phyloP scores from a whole-genome alignment of 2,797 vertebrate species.

The Craterocephalus amniculus region DNA sequence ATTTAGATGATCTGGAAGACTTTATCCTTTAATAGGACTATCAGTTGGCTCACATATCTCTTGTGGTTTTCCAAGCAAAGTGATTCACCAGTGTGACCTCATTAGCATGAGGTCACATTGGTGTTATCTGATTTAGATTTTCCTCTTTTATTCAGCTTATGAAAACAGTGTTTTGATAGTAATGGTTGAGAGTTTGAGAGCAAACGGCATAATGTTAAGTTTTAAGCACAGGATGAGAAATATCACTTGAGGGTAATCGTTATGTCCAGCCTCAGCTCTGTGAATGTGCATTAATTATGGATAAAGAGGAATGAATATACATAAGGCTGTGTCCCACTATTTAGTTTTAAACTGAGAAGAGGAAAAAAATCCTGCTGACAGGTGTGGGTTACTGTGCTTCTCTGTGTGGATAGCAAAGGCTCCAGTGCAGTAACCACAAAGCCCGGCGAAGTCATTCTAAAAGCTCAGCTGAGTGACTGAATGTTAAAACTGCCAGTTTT shows the following conservation, averaged over 20 bases:
- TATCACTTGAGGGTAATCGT: conserved; percentile 16
- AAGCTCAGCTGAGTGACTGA: conserved; percentile 35
- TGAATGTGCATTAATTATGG: conserved; percentile 48
- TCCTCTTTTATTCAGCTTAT: conserved; percentile 17
- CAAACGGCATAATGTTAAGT: conserved; percentile 24
- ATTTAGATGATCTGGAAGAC: conserved; percentile 46
- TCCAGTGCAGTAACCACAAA: conserved; percentile 9
- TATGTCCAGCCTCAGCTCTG: conserved; percentile 22
- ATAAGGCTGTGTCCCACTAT: conserved; percentile 40
- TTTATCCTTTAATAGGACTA: conserved; percentile 43
- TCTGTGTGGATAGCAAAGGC: background rate
- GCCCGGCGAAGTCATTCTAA: conserved; percentile 23
- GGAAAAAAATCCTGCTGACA: conserved; percentile 11
- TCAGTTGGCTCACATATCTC: conserved; percentile 22
- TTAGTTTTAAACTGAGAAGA: conserved; percentile 40
- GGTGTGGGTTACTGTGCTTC: conserved; percentile 11
- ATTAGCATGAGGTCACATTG: background rate
- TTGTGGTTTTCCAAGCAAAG: conserved; percentile 26
- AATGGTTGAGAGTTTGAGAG: background rate
- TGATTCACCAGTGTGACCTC: background rate
- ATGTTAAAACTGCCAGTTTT: conserved; percentile 36
- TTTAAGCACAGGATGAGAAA: conserved; percentile 22
- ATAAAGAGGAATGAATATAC: conserved; percentile 50
- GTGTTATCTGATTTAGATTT: background rate
- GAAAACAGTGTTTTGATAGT: background rate